These are phyloP conservation scores for Spea bombifrons DNA, from an alignment of 2,113 vertebrate genomes.

Conservation along the genomic window DNA sequence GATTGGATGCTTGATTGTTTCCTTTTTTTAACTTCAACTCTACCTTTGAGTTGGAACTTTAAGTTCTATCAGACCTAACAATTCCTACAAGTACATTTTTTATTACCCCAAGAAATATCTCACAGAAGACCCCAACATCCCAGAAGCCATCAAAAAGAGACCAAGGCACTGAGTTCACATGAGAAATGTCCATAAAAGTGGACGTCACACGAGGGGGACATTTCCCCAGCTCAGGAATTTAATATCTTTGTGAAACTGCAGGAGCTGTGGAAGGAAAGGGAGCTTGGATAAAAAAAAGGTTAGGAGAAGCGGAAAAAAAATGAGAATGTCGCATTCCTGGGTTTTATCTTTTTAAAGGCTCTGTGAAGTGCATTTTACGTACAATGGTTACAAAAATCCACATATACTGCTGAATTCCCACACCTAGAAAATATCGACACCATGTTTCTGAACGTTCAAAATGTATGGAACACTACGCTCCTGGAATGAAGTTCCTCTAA, in stretches of 20 bases:
- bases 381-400: slow-evolving; percentile 10
- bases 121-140: slow-evolving; percentile 16
- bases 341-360: slow-evolving; percentile 17
- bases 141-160: slow-evolving; percentile 4
- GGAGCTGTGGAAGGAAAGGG: slow-evolving; percentile 5
- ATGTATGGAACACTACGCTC: slow-evolving; percentile 9
- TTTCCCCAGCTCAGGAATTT: slow-evolving; percentile 43
- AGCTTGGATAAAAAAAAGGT: neutral
- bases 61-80: neutral
- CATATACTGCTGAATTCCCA: slow-evolving; percentile 26
- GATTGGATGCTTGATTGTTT: too few species aligned
- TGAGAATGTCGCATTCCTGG: slow-evolving; percentile 24
- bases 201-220: slow-evolving; percentile 44
- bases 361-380: slow-evolving; percentile 30
- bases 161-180: slow-evolving; percentile 32
- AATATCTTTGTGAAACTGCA: slow-evolving; percentile 45
- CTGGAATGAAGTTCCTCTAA: neutral
- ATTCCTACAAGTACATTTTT: slow-evolving; percentile 15
- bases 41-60: too few species aligned
- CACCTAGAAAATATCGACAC: slow-evolving; percentile 28
- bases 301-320: neutral
- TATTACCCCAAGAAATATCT: slow-evolving; percentile 26
- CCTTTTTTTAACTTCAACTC: too few species aligned
- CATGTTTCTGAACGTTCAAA: neutral
- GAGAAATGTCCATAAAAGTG: slow-evolving; percentile 45